Percentiles rank a stretch among this genome's conserved stretches.
These are phyloP conservation scores for Fopius arisanus DNA, from an alignment of 1,140 invertebrate genomes.

Conservation along the genomic window DNA sequence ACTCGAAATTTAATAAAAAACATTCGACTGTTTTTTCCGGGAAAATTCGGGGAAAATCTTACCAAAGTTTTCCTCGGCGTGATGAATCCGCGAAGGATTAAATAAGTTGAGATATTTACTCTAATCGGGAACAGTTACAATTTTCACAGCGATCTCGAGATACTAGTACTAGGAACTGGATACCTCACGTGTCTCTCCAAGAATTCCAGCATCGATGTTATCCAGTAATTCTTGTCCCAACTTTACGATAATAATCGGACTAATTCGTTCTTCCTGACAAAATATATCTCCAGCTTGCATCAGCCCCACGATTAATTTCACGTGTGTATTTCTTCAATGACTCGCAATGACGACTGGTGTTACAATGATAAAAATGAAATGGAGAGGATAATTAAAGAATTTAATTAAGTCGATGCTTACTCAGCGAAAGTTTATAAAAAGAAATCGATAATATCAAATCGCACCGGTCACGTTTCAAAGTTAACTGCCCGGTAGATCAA, in stretches of 20 bases:
- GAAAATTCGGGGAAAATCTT: too few relatives aligned
- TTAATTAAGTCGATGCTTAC: slow-evolving; percentile 55
- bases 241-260: not conserved
- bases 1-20: too few relatives aligned
- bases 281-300: not conserved
- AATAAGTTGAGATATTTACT: not conserved
- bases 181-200: not conserved
- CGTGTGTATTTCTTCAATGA: not conserved
- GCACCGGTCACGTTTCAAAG: slow-evolving; percentile 8
- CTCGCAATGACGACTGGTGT: not conserved
- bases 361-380: not conserved
- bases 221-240: not conserved
- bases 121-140: not conserved
- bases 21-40: too few relatives aligned
- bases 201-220: not conserved
- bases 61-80: too few relatives aligned
- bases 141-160: not conserved
- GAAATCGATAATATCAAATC: slow-evolving; percentile 19
- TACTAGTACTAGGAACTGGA: not conserved
- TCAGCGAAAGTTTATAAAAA: slow-evolving; percentile 47
- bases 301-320: not conserved
- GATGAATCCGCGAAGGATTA: not conserved
- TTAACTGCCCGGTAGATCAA: slow-evolving; percentile 39
- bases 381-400: slow-evolving; percentile 55
- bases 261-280: not conserved